Conservation (phyloP, 2,888 invertebrate species). For the Ochlodes sylvanus region DNA sequence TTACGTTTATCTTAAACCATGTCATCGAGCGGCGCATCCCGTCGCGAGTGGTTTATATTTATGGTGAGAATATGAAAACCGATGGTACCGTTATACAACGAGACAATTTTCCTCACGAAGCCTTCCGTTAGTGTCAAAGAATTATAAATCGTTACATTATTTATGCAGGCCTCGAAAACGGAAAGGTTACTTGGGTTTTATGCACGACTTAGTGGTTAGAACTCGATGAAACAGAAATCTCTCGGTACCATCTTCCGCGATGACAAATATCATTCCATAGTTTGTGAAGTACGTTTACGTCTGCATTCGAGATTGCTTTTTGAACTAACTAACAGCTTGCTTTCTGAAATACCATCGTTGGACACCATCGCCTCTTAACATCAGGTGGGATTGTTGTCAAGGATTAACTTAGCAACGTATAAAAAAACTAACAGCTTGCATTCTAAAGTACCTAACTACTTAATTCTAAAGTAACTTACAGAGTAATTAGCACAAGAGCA, state of each 20-base stretch:
- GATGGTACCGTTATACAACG: conserved; percentile 31
- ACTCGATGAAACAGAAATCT: conserved; percentile 32
- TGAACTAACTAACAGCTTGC: too few relatives aligned
- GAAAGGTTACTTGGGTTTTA: conserved; percentile 29
- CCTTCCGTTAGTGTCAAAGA: conserved; percentile 35
- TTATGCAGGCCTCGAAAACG: conserved; percentile 37
- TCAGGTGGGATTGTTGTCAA: too few relatives aligned
- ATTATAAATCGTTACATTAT: conserved; percentile 39
- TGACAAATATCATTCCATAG: conserved; percentile 17
- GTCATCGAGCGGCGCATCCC: conserved; percentile 24
- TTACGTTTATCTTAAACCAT: conserved; percentile 7
- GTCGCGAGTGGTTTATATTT: conserved; percentile 23
- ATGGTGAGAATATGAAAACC: conserved; percentile 35
- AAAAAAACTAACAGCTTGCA: too few relatives aligned
- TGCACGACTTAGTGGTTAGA: conserved; percentile 31
- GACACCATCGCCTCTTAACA: too few relatives aligned
- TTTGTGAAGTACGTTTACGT: background rate
- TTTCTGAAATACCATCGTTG: too few relatives aligned
- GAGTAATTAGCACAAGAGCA: too few relatives aligned
- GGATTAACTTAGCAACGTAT: too few relatives aligned
- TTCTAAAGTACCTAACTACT: too few relatives aligned
- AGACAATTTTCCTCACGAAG: conserved; percentile 37
- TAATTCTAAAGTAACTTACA: too few relatives aligned
- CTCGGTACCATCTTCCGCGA: conserved; percentile 14
- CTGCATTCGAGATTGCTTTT: too few relatives aligned